Evolutionary conservation across 2,797 vertebrate species (phyloP).

Genomic region (Octomys mimax): DNA sequence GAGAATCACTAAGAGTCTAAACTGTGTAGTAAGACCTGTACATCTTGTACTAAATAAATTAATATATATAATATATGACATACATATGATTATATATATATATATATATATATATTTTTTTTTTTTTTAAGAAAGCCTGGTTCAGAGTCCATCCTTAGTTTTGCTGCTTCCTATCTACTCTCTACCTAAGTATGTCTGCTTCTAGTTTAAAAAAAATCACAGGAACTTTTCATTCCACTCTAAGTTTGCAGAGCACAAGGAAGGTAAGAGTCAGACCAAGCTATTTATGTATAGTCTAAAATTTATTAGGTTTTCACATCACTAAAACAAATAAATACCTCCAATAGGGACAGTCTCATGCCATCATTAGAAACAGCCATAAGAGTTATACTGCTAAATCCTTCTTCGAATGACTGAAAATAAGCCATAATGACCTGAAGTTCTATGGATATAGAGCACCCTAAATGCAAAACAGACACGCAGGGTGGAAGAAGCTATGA

Average conservation of each 20-base stretch:
- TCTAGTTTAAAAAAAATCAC: neutral
- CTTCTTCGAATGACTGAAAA: conserved; percentile 13
- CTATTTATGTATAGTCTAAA: neutral
- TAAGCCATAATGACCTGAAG: neutral
- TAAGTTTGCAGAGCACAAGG: neutral
- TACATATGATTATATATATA: too few relatives aligned
- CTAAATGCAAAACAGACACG: neutral
- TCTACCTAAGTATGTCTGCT: conserved; percentile 10
- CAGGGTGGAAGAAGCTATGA: neutral
- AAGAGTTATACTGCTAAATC: neutral
- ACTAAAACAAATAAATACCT: neutral
- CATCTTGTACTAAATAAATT: too few relatives aligned
- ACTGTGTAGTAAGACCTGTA: too few relatives aligned
- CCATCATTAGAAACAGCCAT: neutral
- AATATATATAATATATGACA: too few relatives aligned
- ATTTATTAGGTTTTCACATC: neutral
- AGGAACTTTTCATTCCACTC: neutral
- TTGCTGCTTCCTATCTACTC: neutral
- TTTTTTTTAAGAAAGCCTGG: neutral
- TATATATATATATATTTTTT: too few relatives aligned
- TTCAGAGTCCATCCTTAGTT: neutral
- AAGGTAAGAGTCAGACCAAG: neutral
- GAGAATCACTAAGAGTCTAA: too few relatives aligned
- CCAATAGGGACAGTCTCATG: neutral
- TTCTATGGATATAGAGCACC: neutral